These are phyloP conservation scores for Vanessa tameamea DNA, from an alignment of 1,140 invertebrate genomes.

Conservation along the genomic window DNA sequence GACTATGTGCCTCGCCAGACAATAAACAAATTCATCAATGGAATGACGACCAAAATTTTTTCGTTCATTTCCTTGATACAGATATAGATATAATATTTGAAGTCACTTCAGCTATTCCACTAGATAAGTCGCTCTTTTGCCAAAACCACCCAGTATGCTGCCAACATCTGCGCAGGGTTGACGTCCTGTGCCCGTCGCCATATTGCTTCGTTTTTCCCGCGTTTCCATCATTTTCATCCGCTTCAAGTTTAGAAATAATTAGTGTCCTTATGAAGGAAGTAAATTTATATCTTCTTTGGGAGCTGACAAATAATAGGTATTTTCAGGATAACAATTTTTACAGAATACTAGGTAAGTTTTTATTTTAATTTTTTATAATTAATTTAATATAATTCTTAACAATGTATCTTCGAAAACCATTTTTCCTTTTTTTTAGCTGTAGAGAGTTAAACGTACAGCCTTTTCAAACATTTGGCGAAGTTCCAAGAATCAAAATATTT, in stretches of 20 bases:
- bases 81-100: constrained; percentile 3
- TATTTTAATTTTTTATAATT: constrained; percentile 26
- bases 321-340: constrained; percentile 70
- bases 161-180: constrained; percentile 53
- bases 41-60: neutral
- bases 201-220: constrained; percentile 46
- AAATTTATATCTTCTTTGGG: constrained; percentile 50
- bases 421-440: neutral
- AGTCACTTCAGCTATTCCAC: constrained; percentile 2
- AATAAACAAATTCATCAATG: neutral
- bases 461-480: constrained; percentile 37
- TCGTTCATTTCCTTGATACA: constrained; percentile 5
- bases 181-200: constrained; percentile 39
- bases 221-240: constrained; percentile 47
- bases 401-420: neutral
- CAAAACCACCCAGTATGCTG: constrained; percentile 67
- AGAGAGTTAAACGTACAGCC: constrained; percentile 22
- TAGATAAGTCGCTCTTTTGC: constrained; percentile 50
- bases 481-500: constrained; percentile 37
- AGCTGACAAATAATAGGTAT: constrained; percentile 49
- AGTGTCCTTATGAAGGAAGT: constrained; percentile 72
- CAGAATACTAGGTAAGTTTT: constrained; percentile 65
- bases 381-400: neutral
- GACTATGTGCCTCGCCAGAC: neutral
- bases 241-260: constrained; percentile 41